phyloP scores from a whole-genome alignment of 2,113 vertebrate genomes.

The Monopterus albus region DNA sequence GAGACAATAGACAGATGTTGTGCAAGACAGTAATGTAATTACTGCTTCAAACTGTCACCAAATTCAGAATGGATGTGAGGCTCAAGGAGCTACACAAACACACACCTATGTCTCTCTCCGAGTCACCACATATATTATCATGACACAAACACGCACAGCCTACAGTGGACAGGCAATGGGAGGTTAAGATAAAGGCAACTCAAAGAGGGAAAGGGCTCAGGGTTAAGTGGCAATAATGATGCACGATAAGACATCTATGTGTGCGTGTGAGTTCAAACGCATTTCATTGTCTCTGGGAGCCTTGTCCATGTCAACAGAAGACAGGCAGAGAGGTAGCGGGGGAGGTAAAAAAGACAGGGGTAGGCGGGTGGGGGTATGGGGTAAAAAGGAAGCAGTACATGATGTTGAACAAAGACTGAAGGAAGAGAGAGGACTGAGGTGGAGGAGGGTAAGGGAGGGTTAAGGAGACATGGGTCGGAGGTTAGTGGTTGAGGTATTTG shows the following conservation, averaged over 20 bases:
- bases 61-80: background rate
- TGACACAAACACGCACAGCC: conserved; percentile 40
- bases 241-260: conserved; percentile 62
- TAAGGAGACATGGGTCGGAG: conserved; percentile 70
- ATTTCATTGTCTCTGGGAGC: conserved; percentile 68
- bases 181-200: conserved; percentile 73
- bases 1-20: conserved; percentile 25
- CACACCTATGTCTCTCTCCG: background rate
- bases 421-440: conserved; percentile 53
- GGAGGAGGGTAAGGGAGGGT: conserved; percentile 61
- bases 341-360: conserved; percentile 27
- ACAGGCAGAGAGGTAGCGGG: conserved; percentile 46
- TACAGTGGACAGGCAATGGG: conserved; percentile 28
- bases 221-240: conserved; percentile 79
- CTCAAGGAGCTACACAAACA: conserved; percentile 8
- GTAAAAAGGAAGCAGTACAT: conserved; percentile 74
- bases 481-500: conserved; percentile 65
- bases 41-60: conserved; percentile 11
- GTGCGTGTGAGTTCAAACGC: conserved; percentile 55
- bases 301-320: conserved; percentile 75
- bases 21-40: conserved; percentile 13
- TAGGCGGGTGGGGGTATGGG: too few relatives aligned
- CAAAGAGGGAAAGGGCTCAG: conserved; percentile 61
- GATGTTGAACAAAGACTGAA: conserved; percentile 70
- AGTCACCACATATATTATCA: conserved; percentile 37